Conservation (phyloP, 2,888 invertebrate genomes). For the Volucella inanis region DNA sequence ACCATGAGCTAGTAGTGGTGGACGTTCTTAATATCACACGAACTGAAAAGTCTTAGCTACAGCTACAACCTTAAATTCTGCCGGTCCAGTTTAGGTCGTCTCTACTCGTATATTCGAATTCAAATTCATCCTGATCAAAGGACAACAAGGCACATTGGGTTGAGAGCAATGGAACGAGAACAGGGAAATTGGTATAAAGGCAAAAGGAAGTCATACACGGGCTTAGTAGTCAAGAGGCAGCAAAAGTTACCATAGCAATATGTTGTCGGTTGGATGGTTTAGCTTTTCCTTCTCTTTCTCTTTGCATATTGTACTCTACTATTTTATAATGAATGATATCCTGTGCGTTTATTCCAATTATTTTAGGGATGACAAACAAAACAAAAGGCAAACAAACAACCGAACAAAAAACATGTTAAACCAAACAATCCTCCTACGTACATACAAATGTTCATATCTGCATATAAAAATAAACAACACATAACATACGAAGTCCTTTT, state of each 20-base stretch:
- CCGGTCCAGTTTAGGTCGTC: background rate
- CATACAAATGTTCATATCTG: conserved; percentile 23
- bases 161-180: background rate
- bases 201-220: background rate
- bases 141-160: background rate
- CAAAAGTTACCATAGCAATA: conserved; percentile 66
- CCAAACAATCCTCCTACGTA: conserved; percentile 41
- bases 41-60: background rate
- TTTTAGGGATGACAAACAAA: conserved; percentile 71
- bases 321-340: conserved; percentile 73
- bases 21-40: too few species aligned
- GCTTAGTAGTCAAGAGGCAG: conserved; percentile 1
- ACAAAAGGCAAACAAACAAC: conserved; percentile 70
- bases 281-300: conserved; percentile 26
- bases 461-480: conserved; percentile 62
- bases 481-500: background rate
- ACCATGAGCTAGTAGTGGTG: background rate
- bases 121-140: conserved; percentile 51
- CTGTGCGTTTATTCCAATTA: conserved; percentile 73
- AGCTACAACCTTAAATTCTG: background rate
- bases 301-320: conserved; percentile 47
- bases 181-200: conserved; percentile 23
- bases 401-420: conserved; percentile 54
- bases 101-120: conserved; percentile 20
- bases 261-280: conserved; percentile 28